Conservation (phyloP, 2,888 invertebrate species). For the Anthoptus insignis region DNA sequence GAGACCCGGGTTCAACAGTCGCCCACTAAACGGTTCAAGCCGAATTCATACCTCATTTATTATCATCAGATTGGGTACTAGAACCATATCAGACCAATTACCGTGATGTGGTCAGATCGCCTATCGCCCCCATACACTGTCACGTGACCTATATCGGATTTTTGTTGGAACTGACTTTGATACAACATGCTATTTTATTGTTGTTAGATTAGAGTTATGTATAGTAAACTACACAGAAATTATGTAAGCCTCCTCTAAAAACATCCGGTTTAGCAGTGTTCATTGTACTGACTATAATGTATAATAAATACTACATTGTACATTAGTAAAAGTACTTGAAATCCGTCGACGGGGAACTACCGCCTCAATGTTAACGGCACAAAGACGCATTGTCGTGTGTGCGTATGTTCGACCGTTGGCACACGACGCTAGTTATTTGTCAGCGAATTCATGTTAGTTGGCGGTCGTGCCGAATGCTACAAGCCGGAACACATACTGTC, state of each 20-base stretch:
- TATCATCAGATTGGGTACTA: too few relatives aligned
- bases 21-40: too few relatives aligned
- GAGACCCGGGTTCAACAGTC: too few relatives aligned
- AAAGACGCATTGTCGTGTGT: slow-evolving; percentile 6
- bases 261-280: not conserved
- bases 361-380: slow-evolving; percentile 2
- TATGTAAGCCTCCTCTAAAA: not conserved
- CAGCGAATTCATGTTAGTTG: slow-evolving; percentile 10
- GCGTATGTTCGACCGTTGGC: slow-evolving; percentile 11
- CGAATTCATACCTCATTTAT: too few relatives aligned
- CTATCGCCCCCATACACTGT: too few relatives aligned
- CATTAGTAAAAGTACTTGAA: not conserved
- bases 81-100: too few relatives aligned
- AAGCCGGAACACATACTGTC: slow-evolving; percentile 1
- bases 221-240: too few relatives aligned
- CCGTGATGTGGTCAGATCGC: too few relatives aligned
- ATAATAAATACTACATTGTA: slow-evolving; percentile 6
- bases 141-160: too few relatives aligned
- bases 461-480: slow-evolving; percentile 2
- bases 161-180: too few relatives aligned
- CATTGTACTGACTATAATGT: not conserved
- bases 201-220: too few relatives aligned
- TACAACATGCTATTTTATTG: too few relatives aligned
- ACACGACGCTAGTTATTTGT: slow-evolving; percentile 15
- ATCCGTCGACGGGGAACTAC: not conserved